Base-by-base conservation (phyloP, 2,888 invertebrate species). In the Proisotoma minuta region DNA sequence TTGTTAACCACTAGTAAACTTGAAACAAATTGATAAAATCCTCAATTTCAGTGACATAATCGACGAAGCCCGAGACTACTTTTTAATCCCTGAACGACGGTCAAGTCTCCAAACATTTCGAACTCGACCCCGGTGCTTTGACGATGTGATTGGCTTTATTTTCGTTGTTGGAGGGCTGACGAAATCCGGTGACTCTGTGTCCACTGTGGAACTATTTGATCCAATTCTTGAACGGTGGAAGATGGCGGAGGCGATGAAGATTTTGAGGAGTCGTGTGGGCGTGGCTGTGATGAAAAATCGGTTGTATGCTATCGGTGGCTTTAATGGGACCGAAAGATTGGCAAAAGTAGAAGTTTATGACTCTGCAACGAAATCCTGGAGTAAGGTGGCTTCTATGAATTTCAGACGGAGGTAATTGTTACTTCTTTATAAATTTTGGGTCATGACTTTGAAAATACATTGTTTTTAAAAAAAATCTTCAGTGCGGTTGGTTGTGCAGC, bases 1-100 rank as follows among this genome's bases (percentile, higher is more conserved):
- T 27, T 54, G 22, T 62, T 26, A 62, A 20, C 20, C 15, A 29
- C 28, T 48, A 8, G 2, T 26, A 52, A 18, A n/a, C 8, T 48
- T 50, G 24, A 22, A 26, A 50, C 20, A 23, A 62, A 57, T 52
- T 28, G 15, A n/a, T n/a, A n/a, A 18, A 23, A 3, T 4, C 3
- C 23, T 18, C n/a, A n/a, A n/a, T n/a, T n/a, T n/a, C 47, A 85
- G 87, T 72, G 91, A 92, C 79, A 79, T 91, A 51, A 77, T 93
- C 57, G 92, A 93, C 77, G 92, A 91, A 78, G 92, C 92, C 1
- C 84, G 88, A 76, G 91, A 91, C 76, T 93, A 88, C 77, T 89
- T 91, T 77, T 79, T 92, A 62, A 87, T 93, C 82, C 93, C 92
- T 1, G 91, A 92, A 77, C 80, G 91, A 66, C 80, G 91, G 5